phyloP scores from a whole-genome alignment of 2,113 vertebrate species.

The Leptobrachium leishanense region DNA sequence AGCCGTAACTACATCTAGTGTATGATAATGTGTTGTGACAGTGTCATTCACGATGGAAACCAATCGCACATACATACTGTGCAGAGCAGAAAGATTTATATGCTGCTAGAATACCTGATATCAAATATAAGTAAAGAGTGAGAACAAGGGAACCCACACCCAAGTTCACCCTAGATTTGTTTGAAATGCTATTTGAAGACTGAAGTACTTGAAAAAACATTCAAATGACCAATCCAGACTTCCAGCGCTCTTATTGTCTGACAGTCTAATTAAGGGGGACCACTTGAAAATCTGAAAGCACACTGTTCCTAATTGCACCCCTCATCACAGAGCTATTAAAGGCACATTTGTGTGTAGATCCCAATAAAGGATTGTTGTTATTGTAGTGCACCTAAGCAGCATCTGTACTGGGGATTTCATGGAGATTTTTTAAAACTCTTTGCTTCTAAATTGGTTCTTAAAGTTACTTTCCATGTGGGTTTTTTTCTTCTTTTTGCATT shows the following conservation, averaged over 20 bases:
- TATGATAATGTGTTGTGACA: too few relatives aligned
- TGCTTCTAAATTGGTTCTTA: neutral
- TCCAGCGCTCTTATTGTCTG: constrained; percentile 23
- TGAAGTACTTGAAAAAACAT: constrained; percentile 24
- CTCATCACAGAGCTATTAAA: constrained; percentile 23
- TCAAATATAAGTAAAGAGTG: too few relatives aligned
- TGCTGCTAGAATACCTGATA: too few relatives aligned
- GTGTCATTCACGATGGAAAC: too few relatives aligned
- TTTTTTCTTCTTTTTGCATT: too few relatives aligned
- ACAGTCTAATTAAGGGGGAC: constrained; percentile 35
- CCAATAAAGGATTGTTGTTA: neutral
- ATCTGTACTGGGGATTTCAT: neutral
- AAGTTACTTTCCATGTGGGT: too few relatives aligned
- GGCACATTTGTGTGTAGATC: neutral
- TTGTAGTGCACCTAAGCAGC: neutral
- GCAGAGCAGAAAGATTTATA: neutral
- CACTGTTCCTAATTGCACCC: constrained; percentile 27
- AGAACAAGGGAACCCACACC: too few relatives aligned
- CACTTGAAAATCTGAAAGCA: constrained; percentile 26
- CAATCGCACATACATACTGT: too few relatives aligned
- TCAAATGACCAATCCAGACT: constrained; percentile 1
- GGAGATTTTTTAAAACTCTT: too few relatives aligned
- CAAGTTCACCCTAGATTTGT: constrained; percentile 17
- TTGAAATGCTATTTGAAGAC: constrained; percentile 12
- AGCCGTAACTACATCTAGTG: too few relatives aligned